Percentiles rank a stretch among this genome's conserved stretches.
Conservation (phyloP, 2,113 vertebrate species). For the Myrmecophaga tridactyla region DNA sequence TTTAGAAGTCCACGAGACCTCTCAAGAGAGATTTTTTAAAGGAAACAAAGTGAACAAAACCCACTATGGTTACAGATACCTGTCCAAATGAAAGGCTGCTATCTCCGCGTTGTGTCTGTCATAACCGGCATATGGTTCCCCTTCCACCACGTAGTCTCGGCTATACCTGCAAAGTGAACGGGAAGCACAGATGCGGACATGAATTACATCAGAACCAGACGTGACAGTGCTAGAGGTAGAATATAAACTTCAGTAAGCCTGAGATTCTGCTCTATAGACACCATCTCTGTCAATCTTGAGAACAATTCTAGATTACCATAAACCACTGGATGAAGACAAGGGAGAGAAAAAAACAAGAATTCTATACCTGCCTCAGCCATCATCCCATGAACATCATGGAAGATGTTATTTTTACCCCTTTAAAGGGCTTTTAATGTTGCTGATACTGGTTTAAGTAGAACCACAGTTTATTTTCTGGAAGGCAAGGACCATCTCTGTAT, state of each 20-base stretch:
- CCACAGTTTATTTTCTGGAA: background rate
- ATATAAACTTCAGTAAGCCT: background rate
- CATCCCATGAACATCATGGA: background rate
- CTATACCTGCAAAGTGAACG: slow-evolving; percentile 87
- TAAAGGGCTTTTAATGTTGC: background rate
- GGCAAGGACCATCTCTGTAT: background rate
- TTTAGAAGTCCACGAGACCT: background rate
- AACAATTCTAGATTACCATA: background rate
- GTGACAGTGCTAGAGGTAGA: background rate
- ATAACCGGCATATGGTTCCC: slow-evolving; percentile 96
- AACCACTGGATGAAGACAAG: background rate
- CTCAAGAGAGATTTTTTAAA: background rate
- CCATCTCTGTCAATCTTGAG: background rate
- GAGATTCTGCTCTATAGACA: background rate
- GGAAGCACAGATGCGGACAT: background rate
- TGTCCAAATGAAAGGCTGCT: slow-evolving; percentile 97
- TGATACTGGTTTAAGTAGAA: background rate
- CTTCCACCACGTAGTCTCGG: slow-evolving; percentile 95
- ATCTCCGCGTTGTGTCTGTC: slow-evolving; percentile 98
- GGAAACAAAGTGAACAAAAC: background rate
- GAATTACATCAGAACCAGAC: background rate
- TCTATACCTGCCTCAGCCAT: background rate
- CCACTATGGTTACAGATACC: slow-evolving; percentile 81
- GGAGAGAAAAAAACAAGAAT: background rate
- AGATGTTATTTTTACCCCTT: background rate